Conservation (phyloP, 2,113 vertebrate species). For the Monopterus albus region DNA sequence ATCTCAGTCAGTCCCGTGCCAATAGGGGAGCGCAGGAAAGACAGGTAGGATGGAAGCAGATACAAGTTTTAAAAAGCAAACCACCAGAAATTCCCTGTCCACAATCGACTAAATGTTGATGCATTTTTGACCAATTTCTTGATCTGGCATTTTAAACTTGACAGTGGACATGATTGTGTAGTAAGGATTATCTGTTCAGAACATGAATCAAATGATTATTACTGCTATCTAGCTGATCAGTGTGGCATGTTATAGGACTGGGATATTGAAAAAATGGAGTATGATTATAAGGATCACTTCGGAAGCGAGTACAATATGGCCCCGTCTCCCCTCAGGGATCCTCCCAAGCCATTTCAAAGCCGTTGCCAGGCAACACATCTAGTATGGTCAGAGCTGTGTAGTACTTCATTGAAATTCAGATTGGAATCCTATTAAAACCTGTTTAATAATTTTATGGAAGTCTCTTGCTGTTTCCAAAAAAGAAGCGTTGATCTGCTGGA, state of each 20-base stretch:
- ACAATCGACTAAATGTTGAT: not conserved
- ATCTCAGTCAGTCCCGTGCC: constrained; percentile 93
- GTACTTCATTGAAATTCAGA: constrained; percentile 53
- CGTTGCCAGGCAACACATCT: constrained; percentile 76
- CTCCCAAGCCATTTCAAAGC: constrained; percentile 39
- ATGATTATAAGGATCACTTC: constrained; percentile 28
- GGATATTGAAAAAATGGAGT: not conserved
- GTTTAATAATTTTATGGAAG: constrained; percentile 16
- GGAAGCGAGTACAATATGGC: constrained; percentile 24
- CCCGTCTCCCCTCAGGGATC: constrained; percentile 37
- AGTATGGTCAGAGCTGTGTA: constrained; percentile 43
- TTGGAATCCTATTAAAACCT: constrained; percentile 43
- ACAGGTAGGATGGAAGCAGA: constrained; percentile 84
- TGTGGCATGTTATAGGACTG: not conserved
- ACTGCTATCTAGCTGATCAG: not conserved
- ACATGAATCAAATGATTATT: not conserved
- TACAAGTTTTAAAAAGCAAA: not conserved
- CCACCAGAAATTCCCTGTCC: not conserved
- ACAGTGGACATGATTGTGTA: no score
- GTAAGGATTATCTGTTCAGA: not conserved
- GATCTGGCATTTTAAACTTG: no score
- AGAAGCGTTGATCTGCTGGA: not conserved
- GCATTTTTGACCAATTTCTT: not conserved
- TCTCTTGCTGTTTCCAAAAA: constrained; percentile 11
- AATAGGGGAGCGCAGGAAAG: constrained; percentile 91